Evolutionary conservation across 2,888 invertebrate species (phyloP).

Genomic region (Leptura quadrifasciata): DNA sequence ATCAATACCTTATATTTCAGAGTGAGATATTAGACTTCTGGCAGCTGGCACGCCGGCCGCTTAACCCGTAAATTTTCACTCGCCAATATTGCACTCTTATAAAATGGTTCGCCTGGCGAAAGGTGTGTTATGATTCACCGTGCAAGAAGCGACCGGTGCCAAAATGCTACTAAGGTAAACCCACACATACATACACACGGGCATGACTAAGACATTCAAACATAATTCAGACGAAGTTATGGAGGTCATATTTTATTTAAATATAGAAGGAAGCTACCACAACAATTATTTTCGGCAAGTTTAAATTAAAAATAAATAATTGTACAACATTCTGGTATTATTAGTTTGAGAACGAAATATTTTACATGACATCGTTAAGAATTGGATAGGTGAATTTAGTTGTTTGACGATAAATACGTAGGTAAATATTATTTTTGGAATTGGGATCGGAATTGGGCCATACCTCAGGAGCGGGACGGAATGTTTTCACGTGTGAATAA

Average conservation of each 20-base stretch:
- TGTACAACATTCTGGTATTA: background rate
- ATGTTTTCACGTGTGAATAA: background rate
- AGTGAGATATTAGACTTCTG: background rate
- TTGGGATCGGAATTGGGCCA: background rate
- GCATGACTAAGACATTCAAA: slow-evolving; percentile 55
- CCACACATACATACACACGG: slow-evolving; percentile 57
- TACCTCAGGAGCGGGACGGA: background rate
- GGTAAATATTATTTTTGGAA: slow-evolving; percentile 4
- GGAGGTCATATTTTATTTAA: slow-evolving; percentile 56
- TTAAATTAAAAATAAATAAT: slow-evolving; percentile 34
- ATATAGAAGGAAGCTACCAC: slow-evolving; percentile 42
- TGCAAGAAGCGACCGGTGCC: slow-evolving; percentile 47
- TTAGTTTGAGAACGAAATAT: background rate
- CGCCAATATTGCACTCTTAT: slow-evolving; percentile 1
- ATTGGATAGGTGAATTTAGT: background rate
- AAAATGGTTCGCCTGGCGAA: background rate
- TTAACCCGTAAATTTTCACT: background rate
- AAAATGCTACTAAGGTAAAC: slow-evolving; percentile 59
- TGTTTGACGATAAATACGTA: background rate
- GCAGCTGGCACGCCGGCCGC: background rate
- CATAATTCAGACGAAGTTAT: slow-evolving; percentile 52
- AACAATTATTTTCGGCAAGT: slow-evolving; percentile 31
- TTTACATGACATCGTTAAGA: background rate
- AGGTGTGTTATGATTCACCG: slow-evolving; percentile 7
- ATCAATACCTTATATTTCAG: background rate